Base-by-base conservation (phyloP, 2,113 vertebrate genomes). In the Zeus faber region DNA sequence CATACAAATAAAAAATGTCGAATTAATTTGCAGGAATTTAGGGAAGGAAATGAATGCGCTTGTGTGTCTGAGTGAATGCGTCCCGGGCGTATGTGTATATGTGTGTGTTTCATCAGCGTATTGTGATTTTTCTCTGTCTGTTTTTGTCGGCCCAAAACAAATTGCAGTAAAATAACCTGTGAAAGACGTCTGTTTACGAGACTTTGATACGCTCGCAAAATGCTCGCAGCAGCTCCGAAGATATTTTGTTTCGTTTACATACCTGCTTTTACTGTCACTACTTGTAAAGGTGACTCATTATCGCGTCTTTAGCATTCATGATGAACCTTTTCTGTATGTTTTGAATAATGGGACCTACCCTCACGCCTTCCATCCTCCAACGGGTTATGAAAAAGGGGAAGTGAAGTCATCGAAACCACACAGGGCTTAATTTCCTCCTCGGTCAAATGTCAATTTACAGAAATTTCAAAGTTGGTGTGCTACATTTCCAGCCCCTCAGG, bases 401-500 rank as follows among this genome's bases (percentile, higher is more conserved):
- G 74, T 79, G 60, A 77, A 81, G 74, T 82, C 76, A 81, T 77
- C 67, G 67, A 69, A 80, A 58, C 67, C 74, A 81, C 62, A 63
- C 73, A 49, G 43, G 43, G 47, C 16, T 49, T 47, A 31, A 75
- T 81, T 85, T 83, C 72, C 67, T 83, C 48, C 59, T 58, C 61
- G 74, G 74, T 87, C 81, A 74, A 54, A 81, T 72, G 78, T 83
- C 73, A 81, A 62, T 78, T 76, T 53, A 43, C 50, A 77, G 49
- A 79, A 77, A 80, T 78, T 77, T 77, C 65, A 70, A 74, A 70
- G 54, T 62, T 54, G 59, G 65, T 62, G 65, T 67, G 72, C 72
- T 80, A 79, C 60, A 58, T 82, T 85, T 84, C 77, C 81, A 80
- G 22, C 31, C 67, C 85, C 75, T 68, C 63, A 72, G 85, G 83